phyloP scores from a whole-genome alignment of 2,797 vertebrate species.

The Tiaroga cobitis region DNA sequence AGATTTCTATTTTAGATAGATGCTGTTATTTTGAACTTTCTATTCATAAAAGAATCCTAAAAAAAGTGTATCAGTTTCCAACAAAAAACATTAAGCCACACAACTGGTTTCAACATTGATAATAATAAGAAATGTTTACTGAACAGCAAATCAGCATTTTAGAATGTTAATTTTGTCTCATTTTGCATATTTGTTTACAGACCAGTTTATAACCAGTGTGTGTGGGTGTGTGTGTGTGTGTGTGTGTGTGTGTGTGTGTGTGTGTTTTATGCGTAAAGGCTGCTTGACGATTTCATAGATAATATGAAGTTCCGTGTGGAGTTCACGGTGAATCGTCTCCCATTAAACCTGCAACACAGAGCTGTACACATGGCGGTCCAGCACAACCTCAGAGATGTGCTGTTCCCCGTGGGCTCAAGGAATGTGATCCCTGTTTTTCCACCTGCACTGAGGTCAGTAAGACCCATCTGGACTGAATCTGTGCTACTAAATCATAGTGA shows the following conservation, averaged over 20 bases:
- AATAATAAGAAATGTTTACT: background rate
- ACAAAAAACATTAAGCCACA: background rate
- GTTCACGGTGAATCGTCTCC: conserved; percentile 85
- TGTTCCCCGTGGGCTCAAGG: conserved; percentile 80
- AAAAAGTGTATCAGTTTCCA: background rate
- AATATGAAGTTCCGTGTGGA: conserved; percentile 86
- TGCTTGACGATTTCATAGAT: conserved; percentile 76
- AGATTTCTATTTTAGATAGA: background rate
- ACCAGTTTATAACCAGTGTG: background rate
- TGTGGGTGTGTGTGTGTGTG: background rate
- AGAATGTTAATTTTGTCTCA: background rate
- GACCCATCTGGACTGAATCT: background rate
- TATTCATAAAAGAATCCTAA: background rate
- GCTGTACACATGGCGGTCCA: conserved; percentile 76
- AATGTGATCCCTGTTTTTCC: background rate
- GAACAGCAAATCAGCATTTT: background rate
- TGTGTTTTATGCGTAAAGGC: conserved; percentile 67
- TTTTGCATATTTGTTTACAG: background rate
- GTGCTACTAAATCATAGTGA: background rate
- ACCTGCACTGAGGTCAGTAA: conserved; percentile 66
- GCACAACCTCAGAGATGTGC: conserved; percentile 66
- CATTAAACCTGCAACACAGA: conserved; percentile 85
- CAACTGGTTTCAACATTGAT: background rate
- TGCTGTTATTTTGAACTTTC: background rate
- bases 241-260: background rate